Base-by-base conservation (phyloP, 2,888 invertebrate species). In the Melinopterus prodromus region DNA sequence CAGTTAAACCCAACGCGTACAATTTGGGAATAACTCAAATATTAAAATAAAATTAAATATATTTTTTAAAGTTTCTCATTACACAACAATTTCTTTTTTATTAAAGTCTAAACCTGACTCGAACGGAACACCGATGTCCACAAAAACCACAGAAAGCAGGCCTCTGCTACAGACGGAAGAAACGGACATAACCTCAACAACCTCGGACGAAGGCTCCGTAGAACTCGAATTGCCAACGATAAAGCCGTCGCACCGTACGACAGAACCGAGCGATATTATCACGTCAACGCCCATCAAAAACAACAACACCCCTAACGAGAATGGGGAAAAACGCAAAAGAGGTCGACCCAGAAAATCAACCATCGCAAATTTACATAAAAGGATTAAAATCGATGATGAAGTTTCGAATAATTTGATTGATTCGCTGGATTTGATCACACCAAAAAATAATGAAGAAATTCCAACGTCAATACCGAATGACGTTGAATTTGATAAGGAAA, bases 151-250 rank as follows among this genome's bases (percentile, higher is more conserved):
- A 7, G 53, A 53, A 12, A 53, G 5, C 53, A 53, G 7, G 12
- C 53, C 12, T 2, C 0, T 53, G 1, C 53, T 53, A 12, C 53
- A 53, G 12, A 83, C 82, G 1, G 78, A 82, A 70, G 82, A 84
- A 77, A 84, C 82, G 1, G 85, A 85, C 72, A 84, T 85, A 70
- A 84, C 84, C 3, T 83, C 83, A 0, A 85, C 84, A 9, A 85
- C 85, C 6, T 80, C 79, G 0, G 83, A 83, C 36, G 82, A 84
- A 80, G 36, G 78, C 14, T 79, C 79, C 16, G 71, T 78, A 16
- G 69, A 71, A 38, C 9, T 16, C 6, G 35, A 71, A 26, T 74
- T 70, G 71, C 6, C 71, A 16, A 72, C 35, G 4, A 16, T 69
- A 26, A 80, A 78, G n/a, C 80, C 16, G 79, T 71, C 16, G 53